A percentile compares a stretch with the other conserved stretches of the same genome.
phyloP scores from a whole-genome alignment of 2,797 vertebrate genomes.

The Orestias chungarensis region DNA sequence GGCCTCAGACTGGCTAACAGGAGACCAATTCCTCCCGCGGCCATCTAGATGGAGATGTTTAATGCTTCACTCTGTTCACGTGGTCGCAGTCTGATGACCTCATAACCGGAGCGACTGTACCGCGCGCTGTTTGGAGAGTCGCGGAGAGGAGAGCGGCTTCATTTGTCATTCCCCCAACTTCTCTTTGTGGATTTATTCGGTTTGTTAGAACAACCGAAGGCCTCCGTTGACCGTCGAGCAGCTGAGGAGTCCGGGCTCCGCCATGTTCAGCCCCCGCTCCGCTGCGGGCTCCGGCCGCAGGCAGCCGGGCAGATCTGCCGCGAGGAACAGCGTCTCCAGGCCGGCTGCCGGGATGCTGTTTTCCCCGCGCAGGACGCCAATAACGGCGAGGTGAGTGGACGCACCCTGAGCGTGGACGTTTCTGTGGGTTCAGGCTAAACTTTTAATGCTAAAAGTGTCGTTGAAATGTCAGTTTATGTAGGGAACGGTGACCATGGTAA shows the following conservation, averaged over 20 bases:
- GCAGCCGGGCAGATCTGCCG: constrained; percentile 60
- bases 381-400: constrained; percentile 65
- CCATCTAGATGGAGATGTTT: neutral
- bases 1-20: too few relatives aligned
- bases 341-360: constrained; percentile 68
- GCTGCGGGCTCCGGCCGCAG: constrained; percentile 71
- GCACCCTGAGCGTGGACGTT: neutral
- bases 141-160: neutral
- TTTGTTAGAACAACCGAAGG: fast-evolving
- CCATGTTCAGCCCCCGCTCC: constrained; percentile 77
- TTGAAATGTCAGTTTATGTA: neutral
- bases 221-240: neutral
- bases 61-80: neutral
- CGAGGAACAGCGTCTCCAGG: constrained; percentile 68
- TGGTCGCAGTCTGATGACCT: constrained; percentile 40
- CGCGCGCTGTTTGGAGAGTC: constrained; percentile 57
- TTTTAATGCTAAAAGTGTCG: neutral
- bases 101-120: constrained; percentile 42
- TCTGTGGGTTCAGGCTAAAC: neutral
- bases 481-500: too few relatives aligned
- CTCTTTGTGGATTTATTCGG: neutral
- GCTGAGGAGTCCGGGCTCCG: neutral
- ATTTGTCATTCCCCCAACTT: neutral
- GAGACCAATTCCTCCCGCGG: neutral
- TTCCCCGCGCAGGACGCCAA: constrained; percentile 72